Conservation (phyloP, 2,888 invertebrate genomes). For the Drosophila quinaria region DNA sequence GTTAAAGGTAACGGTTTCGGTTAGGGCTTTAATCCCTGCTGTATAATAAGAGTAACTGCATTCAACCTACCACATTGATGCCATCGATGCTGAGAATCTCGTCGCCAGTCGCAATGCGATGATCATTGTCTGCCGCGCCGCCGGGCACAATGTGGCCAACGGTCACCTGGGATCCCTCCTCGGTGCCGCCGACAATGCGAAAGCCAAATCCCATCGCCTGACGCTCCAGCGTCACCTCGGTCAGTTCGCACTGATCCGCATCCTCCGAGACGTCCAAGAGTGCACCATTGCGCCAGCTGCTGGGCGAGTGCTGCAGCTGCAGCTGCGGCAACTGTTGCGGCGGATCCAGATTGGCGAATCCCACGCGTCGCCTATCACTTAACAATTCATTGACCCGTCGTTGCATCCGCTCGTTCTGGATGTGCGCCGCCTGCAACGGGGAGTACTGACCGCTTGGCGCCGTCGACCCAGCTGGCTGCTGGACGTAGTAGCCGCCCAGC, state of each 20-base stretch:
- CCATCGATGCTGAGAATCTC: slow-evolving; percentile 98
- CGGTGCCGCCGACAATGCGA: slow-evolving; percentile 98
- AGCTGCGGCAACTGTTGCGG: slow-evolving; percentile 42
- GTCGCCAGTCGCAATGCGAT: slow-evolving; percentile 95
- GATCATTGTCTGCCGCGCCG: slow-evolving; percentile 97
- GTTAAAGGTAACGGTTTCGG: no score
- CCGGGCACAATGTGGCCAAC: slow-evolving; percentile 98
- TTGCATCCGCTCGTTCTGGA: slow-evolving; percentile 84
- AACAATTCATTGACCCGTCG: slow-evolving; percentile 84
- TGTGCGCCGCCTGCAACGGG: slow-evolving; percentile 80
- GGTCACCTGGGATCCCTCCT: slow-evolving; percentile 98
- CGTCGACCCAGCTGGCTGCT: slow-evolving; percentile 44
- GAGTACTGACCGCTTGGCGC: slow-evolving; percentile 66
- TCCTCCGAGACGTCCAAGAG: slow-evolving; percentile 67
- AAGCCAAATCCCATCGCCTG: slow-evolving; percentile 98
- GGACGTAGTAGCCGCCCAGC: slow-evolving; percentile 61
- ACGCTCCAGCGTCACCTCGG: slow-evolving; percentile 91
- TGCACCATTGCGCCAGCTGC: slow-evolving; percentile 66
- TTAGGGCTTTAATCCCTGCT: no score
- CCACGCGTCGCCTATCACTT: slow-evolving; percentile 83
- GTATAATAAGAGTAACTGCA: neutral
- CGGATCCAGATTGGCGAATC: slow-evolving; percentile 84
- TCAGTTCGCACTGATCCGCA: slow-evolving; percentile 81
- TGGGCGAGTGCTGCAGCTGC: slow-evolving; percentile 76
- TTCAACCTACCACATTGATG: slow-evolving; percentile 88